A percentile compares a stretch with the other conserved stretches of the same genome.
Conservation (phyloP, 2,888 invertebrate genomes). For the Horisme vitalbata region DNA sequence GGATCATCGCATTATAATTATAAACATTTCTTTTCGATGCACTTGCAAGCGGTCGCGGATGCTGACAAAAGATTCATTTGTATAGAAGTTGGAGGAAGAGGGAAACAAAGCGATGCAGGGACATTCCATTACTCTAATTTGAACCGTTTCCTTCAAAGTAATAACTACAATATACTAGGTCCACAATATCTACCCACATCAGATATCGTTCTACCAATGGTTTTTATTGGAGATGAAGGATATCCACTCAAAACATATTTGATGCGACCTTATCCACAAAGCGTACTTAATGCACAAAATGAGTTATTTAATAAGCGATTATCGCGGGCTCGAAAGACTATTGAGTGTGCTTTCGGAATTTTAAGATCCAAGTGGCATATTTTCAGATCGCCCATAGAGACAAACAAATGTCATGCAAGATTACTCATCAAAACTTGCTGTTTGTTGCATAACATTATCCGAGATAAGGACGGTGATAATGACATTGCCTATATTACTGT, state of each 20-base stretch:
- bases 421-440: conserved; percentile 23
- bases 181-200: no score
- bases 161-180: no score
- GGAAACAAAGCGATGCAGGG: conserved; percentile 33
- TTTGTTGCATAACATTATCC: conserved; percentile 8
- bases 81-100: conserved; percentile 30
- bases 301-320: conserved; percentile 26
- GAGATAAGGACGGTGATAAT: conserved; percentile 7
- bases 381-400: conserved; percentile 28
- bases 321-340: conserved; percentile 11
- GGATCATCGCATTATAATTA: no score
- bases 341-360: conserved; percentile 30
- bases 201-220: no score
- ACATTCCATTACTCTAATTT: conserved; percentile 34
- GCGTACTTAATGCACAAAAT: conserved; percentile 24
- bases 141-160: no score
- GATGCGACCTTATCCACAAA: no score
- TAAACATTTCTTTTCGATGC: no score
- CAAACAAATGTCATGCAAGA: conserved; percentile 31
- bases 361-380: conserved; percentile 27
- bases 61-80: conserved; percentile 25
- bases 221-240: no score
- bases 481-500: conserved; percentile 5
- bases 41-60: conserved; percentile 31
- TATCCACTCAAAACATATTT: no score